phyloP scores from a whole-genome alignment of 2,797 vertebrate species.

The Neosilurus hyrtlii region DNA sequence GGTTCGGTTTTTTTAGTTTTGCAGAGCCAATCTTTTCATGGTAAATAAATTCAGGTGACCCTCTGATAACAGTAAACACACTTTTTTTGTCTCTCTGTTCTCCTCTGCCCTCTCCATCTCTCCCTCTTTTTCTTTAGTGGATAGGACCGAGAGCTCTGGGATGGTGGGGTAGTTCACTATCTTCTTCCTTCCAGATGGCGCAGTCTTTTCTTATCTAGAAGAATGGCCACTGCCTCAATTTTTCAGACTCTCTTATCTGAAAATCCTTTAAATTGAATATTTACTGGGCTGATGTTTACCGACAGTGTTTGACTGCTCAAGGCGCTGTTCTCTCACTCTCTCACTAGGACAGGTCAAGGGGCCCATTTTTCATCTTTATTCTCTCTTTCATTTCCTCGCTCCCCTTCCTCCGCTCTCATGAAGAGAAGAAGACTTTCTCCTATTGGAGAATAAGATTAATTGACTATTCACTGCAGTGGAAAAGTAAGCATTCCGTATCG shows the following conservation, averaged over 20 bases:
- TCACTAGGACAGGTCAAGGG: slow-evolving; percentile 22
- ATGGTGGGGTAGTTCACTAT: slow-evolving; percentile 82
- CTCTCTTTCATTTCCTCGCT: slow-evolving; percentile 58
- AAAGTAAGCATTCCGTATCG: neutral
- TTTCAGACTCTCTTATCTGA: slow-evolving; percentile 80
- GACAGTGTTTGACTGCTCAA: slow-evolving; percentile 69
- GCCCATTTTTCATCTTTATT: slow-evolving; percentile 51
- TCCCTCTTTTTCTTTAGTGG: slow-evolving; percentile 65
- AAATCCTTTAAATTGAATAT: slow-evolving; percentile 85
- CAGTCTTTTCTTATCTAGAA: slow-evolving; percentile 82
- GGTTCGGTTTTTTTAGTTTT: slow-evolving; percentile 36
- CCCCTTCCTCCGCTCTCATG: slow-evolving; percentile 54
- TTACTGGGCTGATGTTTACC: slow-evolving; percentile 79
- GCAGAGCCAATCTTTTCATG: slow-evolving; percentile 59
- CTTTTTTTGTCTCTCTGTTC: slow-evolving; percentile 58
- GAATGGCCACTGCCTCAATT: slow-evolving; percentile 82
- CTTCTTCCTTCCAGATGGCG: slow-evolving; percentile 81
- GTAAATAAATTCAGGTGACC: slow-evolving; percentile 74
- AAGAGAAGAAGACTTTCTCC: slow-evolving; percentile 63
- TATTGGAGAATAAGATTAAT: slow-evolving; percentile 56
- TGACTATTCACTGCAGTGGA: slow-evolving; percentile 63
- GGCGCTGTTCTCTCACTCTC: slow-evolving; percentile 64
- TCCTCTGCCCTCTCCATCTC: slow-evolving; percentile 31
- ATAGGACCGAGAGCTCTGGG: slow-evolving; percentile 75
- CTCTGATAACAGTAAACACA: slow-evolving; percentile 74